Conservation (phyloP, 2,888 invertebrate genomes). For the Oxytorus armatus region DNA sequence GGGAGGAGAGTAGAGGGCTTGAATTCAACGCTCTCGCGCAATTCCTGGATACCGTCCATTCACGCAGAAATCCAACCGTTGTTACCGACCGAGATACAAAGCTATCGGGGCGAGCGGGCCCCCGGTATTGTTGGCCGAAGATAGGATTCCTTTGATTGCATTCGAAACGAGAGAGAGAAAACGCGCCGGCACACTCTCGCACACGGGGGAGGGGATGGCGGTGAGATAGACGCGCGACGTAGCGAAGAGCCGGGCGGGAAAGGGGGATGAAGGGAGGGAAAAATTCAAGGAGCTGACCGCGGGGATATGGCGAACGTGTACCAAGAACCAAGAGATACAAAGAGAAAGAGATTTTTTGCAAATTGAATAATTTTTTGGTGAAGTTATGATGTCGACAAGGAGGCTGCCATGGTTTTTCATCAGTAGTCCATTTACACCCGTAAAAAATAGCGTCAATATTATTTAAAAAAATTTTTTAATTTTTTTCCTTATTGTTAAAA, state of each 20-base stretch:
- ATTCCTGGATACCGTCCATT: conserved; percentile 66
- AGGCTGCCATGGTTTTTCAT: too few species aligned
- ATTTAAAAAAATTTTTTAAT: too few species aligned
- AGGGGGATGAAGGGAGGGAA: conserved; percentile 8
- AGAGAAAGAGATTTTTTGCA: too few species aligned
- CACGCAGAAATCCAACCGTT: conserved; percentile 74
- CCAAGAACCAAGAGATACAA: conserved; percentile 7
- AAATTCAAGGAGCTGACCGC: conserved; percentile 23
- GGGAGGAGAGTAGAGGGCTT: conserved; percentile 22
- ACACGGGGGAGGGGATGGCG: conserved; percentile 21
- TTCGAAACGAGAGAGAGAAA: too few species aligned
- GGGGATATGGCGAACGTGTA: conserved; percentile 17
- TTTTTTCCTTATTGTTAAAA: too few species aligned
- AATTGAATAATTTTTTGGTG: too few species aligned
- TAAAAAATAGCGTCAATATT: too few species aligned
- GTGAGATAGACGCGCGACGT: conserved; percentile 1
- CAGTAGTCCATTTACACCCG: too few species aligned
- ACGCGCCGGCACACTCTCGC: too few species aligned
- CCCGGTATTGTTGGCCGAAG: conserved; percentile 77
- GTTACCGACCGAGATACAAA: conserved; percentile 74
- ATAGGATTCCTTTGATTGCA: conserved; percentile 80
- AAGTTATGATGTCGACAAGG: too few species aligned
- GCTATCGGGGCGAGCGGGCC: conserved; percentile 74
- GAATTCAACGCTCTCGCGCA: conserved; percentile 65
- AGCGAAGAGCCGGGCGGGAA: conserved; percentile 25